These are phyloP conservation scores for Discoglossus pictus DNA, from an alignment of 2,797 vertebrate genomes.

Conservation along the genomic window DNA sequence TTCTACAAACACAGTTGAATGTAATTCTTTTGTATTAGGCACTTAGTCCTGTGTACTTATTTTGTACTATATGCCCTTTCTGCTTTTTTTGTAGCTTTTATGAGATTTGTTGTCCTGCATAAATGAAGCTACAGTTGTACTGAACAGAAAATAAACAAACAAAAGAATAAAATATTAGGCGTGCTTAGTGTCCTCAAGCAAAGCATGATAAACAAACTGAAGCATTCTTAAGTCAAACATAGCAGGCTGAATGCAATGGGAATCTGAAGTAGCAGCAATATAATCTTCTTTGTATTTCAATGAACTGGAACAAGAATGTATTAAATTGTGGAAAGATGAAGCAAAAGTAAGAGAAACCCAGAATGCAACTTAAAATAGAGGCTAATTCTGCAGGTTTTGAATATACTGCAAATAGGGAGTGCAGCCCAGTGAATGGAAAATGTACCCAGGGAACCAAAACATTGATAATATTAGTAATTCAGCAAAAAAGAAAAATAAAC, in stretches of 20 bases:
- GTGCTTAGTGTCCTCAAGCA: conserved; percentile 33
- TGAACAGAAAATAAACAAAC: conserved; percentile 19
- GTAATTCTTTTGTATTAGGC: conserved; percentile 34
- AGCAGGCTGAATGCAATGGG: conserved; percentile 21
- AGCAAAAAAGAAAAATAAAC: conserved; percentile 25
- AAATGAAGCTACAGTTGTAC: conserved; percentile 12
- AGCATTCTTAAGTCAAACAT: conserved; percentile 15
- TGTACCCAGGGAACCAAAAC: not conserved
- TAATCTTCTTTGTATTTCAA: conserved; percentile 44
- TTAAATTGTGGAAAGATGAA: conserved; percentile 27
- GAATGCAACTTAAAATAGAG: conserved; percentile 17
- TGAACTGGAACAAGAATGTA: conserved; percentile 41
- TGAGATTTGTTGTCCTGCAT: conserved; percentile 27
- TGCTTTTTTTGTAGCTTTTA: conserved; percentile 5
- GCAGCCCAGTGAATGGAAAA: conserved; percentile 22
- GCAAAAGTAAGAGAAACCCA: conserved; percentile 5
- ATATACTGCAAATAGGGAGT: conserved; percentile 2
- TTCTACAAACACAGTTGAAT: conserved; percentile 17
- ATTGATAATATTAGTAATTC: conserved; percentile 16
- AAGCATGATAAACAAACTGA: conserved; percentile 32
- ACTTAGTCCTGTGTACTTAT: conserved; percentile 34
- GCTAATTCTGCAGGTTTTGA: conserved; percentile 20
- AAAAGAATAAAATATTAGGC: conserved; percentile 30
- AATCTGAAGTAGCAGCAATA: conserved; percentile 9
- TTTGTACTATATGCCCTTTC: conserved; percentile 7